These are phyloP conservation scores for Ichneumoninae sp. DNA, from an alignment of 2,888 invertebrate genomes.

Conservation along the genomic window DNA sequence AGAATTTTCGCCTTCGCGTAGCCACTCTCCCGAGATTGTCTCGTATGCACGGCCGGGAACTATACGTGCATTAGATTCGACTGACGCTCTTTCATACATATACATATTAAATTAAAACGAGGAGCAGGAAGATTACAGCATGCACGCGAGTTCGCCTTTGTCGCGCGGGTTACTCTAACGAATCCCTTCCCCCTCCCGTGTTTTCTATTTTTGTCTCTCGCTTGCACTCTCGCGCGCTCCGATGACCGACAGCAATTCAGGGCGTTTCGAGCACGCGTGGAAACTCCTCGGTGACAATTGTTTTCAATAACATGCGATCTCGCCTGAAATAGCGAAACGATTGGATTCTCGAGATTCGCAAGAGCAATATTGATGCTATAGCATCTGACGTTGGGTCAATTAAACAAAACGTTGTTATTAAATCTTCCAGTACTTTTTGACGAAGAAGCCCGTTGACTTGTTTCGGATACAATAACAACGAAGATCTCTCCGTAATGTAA, in stretches of 20 bases:
- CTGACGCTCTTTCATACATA: background rate
- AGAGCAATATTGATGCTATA: background rate
- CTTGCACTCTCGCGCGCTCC: conserved; percentile 50
- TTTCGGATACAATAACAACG: too few species aligned
- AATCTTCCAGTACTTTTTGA: background rate
- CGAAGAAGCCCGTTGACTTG: background rate
- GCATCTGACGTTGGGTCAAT: background rate
- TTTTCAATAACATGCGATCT: conserved; percentile 3
- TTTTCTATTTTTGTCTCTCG: conserved; percentile 62
- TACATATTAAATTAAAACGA: conserved; percentile 28
- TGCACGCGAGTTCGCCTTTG: conserved; percentile 25
- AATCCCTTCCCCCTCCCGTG: conserved; percentile 31
- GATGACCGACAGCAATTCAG: conserved; percentile 58
- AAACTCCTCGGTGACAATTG: conserved; percentile 21
- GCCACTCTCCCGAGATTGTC: conserved; percentile 19
- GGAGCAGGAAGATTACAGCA: conserved; percentile 34
- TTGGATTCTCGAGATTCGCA: background rate
- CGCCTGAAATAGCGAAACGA: background rate
- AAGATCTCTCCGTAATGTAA: too few species aligned
- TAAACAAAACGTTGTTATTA: background rate
- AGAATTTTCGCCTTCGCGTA: conserved; percentile 42
- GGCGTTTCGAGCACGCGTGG: conserved; percentile 53
- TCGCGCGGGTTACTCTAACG: conserved; percentile 34
- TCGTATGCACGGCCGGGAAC: background rate
- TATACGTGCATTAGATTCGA: conserved; percentile 1